Base-by-base conservation (phyloP, 2,888 invertebrate species). In the Galerucella pusilla region DNA sequence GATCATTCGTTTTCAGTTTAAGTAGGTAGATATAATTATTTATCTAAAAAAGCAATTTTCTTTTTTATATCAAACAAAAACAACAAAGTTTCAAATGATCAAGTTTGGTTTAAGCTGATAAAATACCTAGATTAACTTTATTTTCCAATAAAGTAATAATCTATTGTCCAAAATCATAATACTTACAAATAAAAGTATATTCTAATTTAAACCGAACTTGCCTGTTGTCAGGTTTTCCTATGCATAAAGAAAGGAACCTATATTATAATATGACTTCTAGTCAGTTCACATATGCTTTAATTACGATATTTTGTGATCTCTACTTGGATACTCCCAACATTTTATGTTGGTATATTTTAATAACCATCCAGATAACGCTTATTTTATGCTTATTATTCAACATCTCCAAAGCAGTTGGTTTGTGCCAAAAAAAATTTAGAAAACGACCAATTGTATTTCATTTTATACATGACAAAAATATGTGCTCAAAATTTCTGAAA, bases 361-460 rank as follows among this genome's bases (percentile, higher is more conserved):
- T 57, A 2, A 10, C 57, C 20, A 57, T 11, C 16, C 57, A 20
- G 16, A 20, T 20, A 49, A 49, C 49, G 10, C 49, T 49, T 49
- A 49, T 49, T 49, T 12, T 12, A 49, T 49, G 12, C 11, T 49
- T 49, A 12, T 49, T 49, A 49, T 49, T 12, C 16, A 10, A 20
- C 20, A 16, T 11, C n/a, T 63, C 14, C 11, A 52, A 52, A 61
- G 63, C 72, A 78, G 72, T 73, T 76, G 74, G 79, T 74, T 76
- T 75, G 81, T 81, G 82, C 82, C 81, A 81, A 81, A 81, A 75
- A 81, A 81, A 75, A 57, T 60, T 69, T 59, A 75, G 71, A 68
- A 76, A 65, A 74, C 67, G 78, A 80, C 79, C 79, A 80, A 79
- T 77, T 75, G 71, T 76, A 73, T 80, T 80, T 80, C 78, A 77